Evolutionary conservation across 2,888 invertebrate genomes (phyloP).

Genomic region (Zelleria hepariella): DNA sequence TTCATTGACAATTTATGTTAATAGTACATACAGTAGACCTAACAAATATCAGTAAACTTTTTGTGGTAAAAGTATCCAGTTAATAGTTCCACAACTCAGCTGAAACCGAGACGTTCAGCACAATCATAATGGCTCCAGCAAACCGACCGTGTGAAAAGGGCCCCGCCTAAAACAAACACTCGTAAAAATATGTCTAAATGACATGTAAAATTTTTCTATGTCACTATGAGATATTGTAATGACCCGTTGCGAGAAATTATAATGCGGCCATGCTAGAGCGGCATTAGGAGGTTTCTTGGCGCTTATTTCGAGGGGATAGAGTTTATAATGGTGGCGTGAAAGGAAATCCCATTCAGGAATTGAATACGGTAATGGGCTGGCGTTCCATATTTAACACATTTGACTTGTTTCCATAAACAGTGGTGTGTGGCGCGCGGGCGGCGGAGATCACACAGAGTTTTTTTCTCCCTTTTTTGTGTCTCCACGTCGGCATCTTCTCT

Average conservation of each 20-base stretch:
- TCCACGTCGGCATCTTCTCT: slow-evolving; percentile 45
- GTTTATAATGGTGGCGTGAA: slow-evolving; percentile 36
- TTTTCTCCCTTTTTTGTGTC: slow-evolving; percentile 38
- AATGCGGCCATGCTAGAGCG: slow-evolving; percentile 59
- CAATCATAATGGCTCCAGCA: slow-evolving; percentile 30
- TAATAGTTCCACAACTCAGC: not conserved
- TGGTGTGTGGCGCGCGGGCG: slow-evolving; percentile 34
- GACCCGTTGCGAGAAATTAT: slow-evolving; percentile 65
- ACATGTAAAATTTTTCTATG: slow-evolving; percentile 69
- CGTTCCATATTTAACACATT: slow-evolving; percentile 60
- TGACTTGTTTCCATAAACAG: slow-evolving; percentile 63
- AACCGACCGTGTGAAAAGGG: slow-evolving; percentile 47
- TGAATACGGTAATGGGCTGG: slow-evolving; percentile 61
- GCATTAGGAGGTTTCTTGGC: slow-evolving; percentile 56
- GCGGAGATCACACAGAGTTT: slow-evolving; percentile 50
- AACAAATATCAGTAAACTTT: no score
- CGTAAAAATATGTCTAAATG: slow-evolving; percentile 63
- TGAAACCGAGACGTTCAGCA: slow-evolving; percentile 19
- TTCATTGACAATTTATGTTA: no score
- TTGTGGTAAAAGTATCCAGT: not conserved
- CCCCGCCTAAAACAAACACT: slow-evolving; percentile 67
- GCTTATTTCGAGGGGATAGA: slow-evolving; percentile 57
- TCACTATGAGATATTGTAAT: slow-evolving; percentile 70
- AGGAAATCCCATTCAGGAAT: slow-evolving; percentile 59
- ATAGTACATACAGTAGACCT: no score